These are phyloP conservation scores for Trichopria drosophilae DNA, from an alignment of 2,888 invertebrate genomes.

Conservation along the genomic window DNA sequence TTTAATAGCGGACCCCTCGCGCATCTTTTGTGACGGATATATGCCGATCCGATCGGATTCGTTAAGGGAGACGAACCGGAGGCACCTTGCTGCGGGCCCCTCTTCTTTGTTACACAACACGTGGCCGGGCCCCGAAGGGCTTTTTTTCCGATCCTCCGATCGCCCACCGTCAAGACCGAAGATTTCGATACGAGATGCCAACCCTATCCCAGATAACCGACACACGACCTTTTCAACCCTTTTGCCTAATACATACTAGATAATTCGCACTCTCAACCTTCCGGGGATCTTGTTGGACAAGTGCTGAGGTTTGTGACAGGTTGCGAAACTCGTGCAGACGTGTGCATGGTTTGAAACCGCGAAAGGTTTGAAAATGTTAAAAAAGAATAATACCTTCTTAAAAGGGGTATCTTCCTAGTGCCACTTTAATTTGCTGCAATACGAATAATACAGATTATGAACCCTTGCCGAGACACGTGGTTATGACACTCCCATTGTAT, in stretches of 20 bases:
- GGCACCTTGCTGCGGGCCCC: conserved; percentile 52
- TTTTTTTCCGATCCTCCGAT: conserved; percentile 25
- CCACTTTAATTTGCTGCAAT: too few species aligned
- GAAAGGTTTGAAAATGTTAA: too few species aligned
- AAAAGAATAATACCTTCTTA: too few species aligned
- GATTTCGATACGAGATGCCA: conserved; percentile 31
- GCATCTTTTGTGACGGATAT: conserved; percentile 41
- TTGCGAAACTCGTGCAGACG: too few species aligned
- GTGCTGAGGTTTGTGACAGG: too few species aligned
- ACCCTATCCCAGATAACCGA: conserved; percentile 32
- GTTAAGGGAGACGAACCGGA: conserved; percentile 39
- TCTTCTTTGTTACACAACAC: conserved; percentile 53
- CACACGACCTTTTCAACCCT: conserved; percentile 46
- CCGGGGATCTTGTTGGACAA: conserved; percentile 2
- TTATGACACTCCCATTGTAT: too few species aligned
- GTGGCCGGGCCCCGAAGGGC: conserved; percentile 46
- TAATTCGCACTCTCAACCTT: too few species aligned
- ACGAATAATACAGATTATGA: too few species aligned
- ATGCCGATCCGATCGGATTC: conserved; percentile 39
- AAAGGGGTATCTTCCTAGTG: too few species aligned
- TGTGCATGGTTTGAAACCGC: too few species aligned
- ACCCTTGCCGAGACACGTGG: too few species aligned
- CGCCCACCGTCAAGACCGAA: conserved; percentile 6
- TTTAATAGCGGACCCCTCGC: conserved; percentile 43
- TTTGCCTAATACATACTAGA: too few species aligned